Evolutionary conservation across 2,113 vertebrate species (phyloP).

Genomic region (Stomatorhinus ivindoensis): DNA sequence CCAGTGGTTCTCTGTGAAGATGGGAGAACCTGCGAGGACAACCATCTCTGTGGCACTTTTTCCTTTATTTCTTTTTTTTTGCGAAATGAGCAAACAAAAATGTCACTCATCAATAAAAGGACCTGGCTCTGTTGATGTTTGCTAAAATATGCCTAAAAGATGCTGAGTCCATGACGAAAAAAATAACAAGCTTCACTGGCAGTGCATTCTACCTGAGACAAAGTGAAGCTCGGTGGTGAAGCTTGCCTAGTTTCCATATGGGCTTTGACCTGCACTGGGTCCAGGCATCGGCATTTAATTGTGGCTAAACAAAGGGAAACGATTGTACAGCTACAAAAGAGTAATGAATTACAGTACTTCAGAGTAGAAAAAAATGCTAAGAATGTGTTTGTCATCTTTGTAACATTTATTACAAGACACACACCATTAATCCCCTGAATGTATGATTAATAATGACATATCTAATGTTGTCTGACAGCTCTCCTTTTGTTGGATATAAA

Average conservation of each 20-base stretch:
- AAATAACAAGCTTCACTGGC: background rate
- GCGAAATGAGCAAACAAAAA: background rate
- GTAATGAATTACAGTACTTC: background rate
- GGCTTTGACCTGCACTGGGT: background rate
- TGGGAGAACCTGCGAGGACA: background rate
- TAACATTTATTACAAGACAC: background rate
- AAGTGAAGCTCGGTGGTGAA: background rate
- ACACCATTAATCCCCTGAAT: background rate
- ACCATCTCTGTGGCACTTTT: background rate
- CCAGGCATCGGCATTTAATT: background rate
- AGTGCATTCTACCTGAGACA: background rate
- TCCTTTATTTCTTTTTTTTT: too few relatives aligned
- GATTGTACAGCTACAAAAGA: too few relatives aligned
- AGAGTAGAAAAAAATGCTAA: background rate
- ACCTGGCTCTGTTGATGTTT: background rate
- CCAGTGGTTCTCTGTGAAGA: background rate
- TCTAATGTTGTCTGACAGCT: background rate
- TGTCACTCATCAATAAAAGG: background rate
- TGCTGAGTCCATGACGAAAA: background rate
- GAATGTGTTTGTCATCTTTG: background rate
- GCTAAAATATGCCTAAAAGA: background rate
- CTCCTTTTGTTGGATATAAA: background rate
- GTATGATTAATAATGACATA: background rate
- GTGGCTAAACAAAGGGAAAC: background rate
- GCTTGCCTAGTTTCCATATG: background rate